Base-by-base conservation (phyloP, 2,888 invertebrate genomes). In the Drosophila anomelani region DNA sequence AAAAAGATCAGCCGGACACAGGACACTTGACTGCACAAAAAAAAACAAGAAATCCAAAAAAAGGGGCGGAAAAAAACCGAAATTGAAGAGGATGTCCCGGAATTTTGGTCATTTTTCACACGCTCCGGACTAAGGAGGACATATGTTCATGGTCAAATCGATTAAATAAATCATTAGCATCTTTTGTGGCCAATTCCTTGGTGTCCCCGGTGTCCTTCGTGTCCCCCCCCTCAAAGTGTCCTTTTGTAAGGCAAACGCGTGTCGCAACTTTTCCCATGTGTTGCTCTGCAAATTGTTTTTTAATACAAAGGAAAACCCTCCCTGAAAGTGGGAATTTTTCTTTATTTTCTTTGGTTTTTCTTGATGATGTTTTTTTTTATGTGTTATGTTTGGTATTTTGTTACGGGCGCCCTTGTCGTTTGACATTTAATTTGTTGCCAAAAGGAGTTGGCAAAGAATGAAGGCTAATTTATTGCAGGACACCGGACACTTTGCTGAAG, bases 81-180 rank as follows among this genome's bases (percentile, higher is more conserved):
- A 57, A 76, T 67, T 62, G 44, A 77, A 55, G 60, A 75, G 63
- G 62, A 54, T 75, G 72, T 10, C 44, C 44, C 32, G 55, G 55
- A 66, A 38, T 56, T 55, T 54, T 38, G 70, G 76, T 76, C 78
- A 88, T 86, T 86, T 89, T 89, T 89, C 89, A 85, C 84, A 88
- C 80, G 81, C 67, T 75, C 56, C 59, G 32, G 72, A 69, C 60
- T 66, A 70, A 76, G 67, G 43, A 74, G 76, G 79, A 88, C 91
- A 91, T 91, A 90, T 91, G 91, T 90, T 91, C 90, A 88, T 91
- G 91, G 91, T 91, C 92, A 90, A 91, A 91, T 90, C 91, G 90
- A 91, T 92, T 91, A 91, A 90, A 91, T 92, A 91, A 91, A 92
- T 92, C 92, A 92, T 91, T 90, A 91, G 91, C 91, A 91, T 90